Conservation (phyloP, 2,797 vertebrate genomes). For the Pseudochaenichthys georgianus region DNA sequence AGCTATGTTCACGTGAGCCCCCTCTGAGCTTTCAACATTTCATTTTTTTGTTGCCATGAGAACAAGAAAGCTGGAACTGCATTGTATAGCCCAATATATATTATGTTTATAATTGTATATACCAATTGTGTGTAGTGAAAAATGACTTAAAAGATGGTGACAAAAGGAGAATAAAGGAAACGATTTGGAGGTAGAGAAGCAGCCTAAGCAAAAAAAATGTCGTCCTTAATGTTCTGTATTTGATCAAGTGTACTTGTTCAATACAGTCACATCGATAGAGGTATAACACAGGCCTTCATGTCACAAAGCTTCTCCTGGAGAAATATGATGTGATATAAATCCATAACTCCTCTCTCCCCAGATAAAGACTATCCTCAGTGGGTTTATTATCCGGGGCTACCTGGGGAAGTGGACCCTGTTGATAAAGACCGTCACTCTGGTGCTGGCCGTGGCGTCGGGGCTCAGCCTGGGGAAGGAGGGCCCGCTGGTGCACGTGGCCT, state of each 20-base stretch:
- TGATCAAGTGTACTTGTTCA: no score
- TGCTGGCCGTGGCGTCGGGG: slow-evolving; percentile 96
- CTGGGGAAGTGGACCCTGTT: slow-evolving; percentile 98
- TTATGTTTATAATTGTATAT: no score
- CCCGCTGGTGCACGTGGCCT: slow-evolving; percentile 97
- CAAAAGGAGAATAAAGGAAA: background rate
- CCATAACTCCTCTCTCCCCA: slow-evolving; percentile 55
- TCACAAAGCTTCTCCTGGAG: no score
- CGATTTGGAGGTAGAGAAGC: background rate
- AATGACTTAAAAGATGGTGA: background rate
- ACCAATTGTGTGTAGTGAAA: background rate
- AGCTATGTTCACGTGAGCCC: slow-evolving; percentile 5
- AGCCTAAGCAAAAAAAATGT: slow-evolving; percentile 4
- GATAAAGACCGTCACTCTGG: slow-evolving; percentile 98
- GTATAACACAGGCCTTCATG: background rate
- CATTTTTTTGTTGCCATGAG: slow-evolving; percentile 20
- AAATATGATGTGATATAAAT: no score
- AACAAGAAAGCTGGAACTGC: slow-evolving; percentile 16
- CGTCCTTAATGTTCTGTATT: no score
- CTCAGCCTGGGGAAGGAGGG: slow-evolving; percentile 99
- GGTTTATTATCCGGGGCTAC: slow-evolving; percentile 98
- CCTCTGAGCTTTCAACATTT: background rate
- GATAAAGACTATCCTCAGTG: slow-evolving; percentile 99
- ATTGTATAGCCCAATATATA: no score
- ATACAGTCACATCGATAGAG: no score